Base-by-base conservation (phyloP, 2,888 invertebrate genomes). In the Odontomyia ornata region DNA sequence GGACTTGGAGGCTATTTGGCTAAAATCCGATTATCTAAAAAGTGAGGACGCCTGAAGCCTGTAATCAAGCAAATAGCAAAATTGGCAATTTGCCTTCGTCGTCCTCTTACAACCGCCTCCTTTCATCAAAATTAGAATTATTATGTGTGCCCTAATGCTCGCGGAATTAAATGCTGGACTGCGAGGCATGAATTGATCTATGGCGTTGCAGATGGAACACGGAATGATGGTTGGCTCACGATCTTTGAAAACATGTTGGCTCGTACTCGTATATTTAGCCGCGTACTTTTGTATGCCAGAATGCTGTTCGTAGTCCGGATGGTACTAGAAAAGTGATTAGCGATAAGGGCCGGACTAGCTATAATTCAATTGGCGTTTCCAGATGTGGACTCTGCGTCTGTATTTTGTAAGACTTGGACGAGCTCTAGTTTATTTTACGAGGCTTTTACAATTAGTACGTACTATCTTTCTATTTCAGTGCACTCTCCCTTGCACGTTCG, bases 341-440 rank as follows among this genome's bases (percentile, higher is more conserved):
- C 46, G 69, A 69, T 47, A 46, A 69, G 46, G 47, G 23, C 47
- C 9, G 25, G 43, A 25, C 47, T 69, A 23, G 2, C 4, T 69
- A 47, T 69, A 47, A 69, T 69, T 69, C 69, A 69, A 69, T 69
- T 69, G 47, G 25, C 69, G 47, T 30, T 69, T 46, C 69, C 69
- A 69, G 69, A 69, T 69, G 69, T 4, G 69, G 18, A 67, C 36
- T 67, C 25, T 21, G 0, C 47, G 23, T 43, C 36, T 69, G 13
- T 46, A 11, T 21, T 47, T 69, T n/a, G 23, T 43, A 67, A 36
- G 36, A 3, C 36, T 5, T 9, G 9, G 3, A 5, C 36, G 36
- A 36, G 7, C n/a, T 3, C 21, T 13, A 9, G 23, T 9, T 5
- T 23, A 23, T 60, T 25, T 62, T 62, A 27, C 28, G 62, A 18